A percentile compares a stretch with the other conserved stretches of the same genome.
Conservation (phyloP, 2,113 vertebrate genomes). For the Halcyon malimbica region DNA sequence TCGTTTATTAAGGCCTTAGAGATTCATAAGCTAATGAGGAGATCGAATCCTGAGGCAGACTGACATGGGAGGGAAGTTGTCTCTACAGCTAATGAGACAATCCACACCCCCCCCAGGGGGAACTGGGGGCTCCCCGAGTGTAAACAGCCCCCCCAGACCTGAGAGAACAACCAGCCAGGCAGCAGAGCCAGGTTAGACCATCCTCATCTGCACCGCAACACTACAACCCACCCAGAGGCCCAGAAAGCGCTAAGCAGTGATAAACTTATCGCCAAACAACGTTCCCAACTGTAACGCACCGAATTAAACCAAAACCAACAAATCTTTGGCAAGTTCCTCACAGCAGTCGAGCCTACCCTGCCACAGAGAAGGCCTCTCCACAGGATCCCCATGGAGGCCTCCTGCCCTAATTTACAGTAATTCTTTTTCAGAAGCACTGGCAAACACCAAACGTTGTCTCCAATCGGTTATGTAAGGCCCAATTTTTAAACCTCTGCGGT, state of each 20-base stretch:
- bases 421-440: constrained; percentile 37
- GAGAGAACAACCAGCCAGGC: not conserved
- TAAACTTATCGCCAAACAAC: not conserved
- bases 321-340: not conserved
- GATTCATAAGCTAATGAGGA: not conserved
- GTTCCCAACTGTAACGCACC: not conserved
- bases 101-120: fast-evolving
- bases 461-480: constrained; percentile 51
- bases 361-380: not conserved
- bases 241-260: not conserved
- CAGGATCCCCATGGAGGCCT: constrained; percentile 56
- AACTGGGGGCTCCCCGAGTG: not conserved
- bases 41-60: not conserved
- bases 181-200: not conserved
- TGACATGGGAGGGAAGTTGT: not conserved
- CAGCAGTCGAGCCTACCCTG: not conserved
- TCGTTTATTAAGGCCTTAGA: not conserved
- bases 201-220: not conserved
- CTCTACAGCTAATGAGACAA: not conserved
- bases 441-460: constrained; percentile 58
- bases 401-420: constrained; percentile 60
- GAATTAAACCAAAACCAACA: constrained; percentile 10
- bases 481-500: not conserved
- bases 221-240: not conserved
- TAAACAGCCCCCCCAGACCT: fast-evolving